These are phyloP conservation scores for Notolabrus celidotus DNA, from an alignment of 2,797 vertebrate species.

Conservation along the genomic window DNA sequence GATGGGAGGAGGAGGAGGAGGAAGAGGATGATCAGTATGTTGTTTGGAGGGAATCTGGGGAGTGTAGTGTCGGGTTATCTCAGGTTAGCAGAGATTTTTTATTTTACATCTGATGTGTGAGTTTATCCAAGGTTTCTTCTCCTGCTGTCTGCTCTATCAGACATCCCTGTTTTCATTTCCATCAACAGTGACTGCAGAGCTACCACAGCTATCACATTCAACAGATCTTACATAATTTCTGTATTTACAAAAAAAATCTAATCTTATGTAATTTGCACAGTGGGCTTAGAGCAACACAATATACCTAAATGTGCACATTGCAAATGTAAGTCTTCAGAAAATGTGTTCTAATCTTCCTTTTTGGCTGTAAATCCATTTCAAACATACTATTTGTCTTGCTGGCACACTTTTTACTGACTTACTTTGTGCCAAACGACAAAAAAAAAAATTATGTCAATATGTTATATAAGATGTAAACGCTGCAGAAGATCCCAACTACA, in stretches of 20 bases:
- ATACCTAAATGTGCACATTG: conserved; percentile 13
- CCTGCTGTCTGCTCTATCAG: conserved; percentile 27
- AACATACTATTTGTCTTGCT: background rate
- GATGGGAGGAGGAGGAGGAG: conserved; percentile 8
- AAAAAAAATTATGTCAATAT: conserved; percentile 8
- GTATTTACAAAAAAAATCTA: background rate
- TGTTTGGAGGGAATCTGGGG: background rate
- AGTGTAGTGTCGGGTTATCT: conserved; percentile 36
- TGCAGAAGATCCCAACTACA: background rate
- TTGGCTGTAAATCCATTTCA: conserved; percentile 16
- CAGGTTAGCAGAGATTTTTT: conserved; percentile 35
- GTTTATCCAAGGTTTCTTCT: conserved; percentile 11
- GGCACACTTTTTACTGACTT: background rate
- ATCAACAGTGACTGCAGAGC: conserved; percentile 7
- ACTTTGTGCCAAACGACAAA: background rate
- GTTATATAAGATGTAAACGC: conserved; percentile 4
- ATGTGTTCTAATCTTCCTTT: conserved; percentile 11
- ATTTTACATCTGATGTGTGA: conserved; percentile 9
- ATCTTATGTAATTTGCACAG: conserved; percentile 55
- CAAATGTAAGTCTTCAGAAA: conserved; percentile 6
- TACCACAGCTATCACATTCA: conserved; percentile 5
- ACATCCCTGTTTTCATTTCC: conserved; percentile 24
- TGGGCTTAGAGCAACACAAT: conserved; percentile 29
- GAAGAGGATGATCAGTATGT: conserved; percentile 16
- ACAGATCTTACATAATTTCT: conserved; percentile 46